These are phyloP conservation scores for Psilopogon haemacephalus DNA, from an alignment of 2,113 vertebrate genomes.

Conservation along the genomic window DNA sequence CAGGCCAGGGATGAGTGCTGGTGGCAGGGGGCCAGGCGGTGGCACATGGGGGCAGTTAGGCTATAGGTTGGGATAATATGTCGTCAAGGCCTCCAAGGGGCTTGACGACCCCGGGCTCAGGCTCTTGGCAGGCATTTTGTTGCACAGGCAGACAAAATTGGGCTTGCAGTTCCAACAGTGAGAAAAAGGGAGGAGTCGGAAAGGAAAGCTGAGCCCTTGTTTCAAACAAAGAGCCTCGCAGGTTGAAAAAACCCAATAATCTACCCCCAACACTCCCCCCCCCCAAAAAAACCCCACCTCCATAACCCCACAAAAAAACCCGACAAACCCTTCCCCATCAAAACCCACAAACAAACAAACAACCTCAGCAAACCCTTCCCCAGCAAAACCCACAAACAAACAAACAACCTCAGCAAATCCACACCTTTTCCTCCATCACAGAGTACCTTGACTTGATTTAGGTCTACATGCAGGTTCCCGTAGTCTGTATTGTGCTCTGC, in stretches of 20 bases:
- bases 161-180: not conserved
- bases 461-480: not conserved
- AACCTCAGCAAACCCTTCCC: not conserved
- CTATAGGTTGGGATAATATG: conserved; percentile 12
- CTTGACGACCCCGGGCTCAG: not conserved
- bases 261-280: no score
- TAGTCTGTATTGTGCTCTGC: not conserved
- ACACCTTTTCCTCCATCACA: not conserved
- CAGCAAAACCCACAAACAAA: not conserved
- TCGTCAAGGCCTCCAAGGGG: conserved; percentile 2
- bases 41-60: conserved; percentile 19
- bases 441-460: not conserved
- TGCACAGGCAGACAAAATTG: not conserved
- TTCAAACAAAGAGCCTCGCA: conserved; percentile 36
- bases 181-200: not conserved
- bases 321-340: no score
- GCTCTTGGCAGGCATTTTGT: not conserved
- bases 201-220: not conserved
- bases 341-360: not conserved
- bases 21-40: not conserved
- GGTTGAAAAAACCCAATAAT: not conserved
- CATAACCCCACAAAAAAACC: not conserved
- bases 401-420: not conserved
- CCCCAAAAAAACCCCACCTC: no score
- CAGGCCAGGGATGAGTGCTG: conserved; percentile 68